A percentile compares a stretch with the other conserved stretches of the same genome.
Evolutionary conservation across 2,113 vertebrate species (phyloP).

Genomic region (Dunckerocampus dactyliophorus): DNA sequence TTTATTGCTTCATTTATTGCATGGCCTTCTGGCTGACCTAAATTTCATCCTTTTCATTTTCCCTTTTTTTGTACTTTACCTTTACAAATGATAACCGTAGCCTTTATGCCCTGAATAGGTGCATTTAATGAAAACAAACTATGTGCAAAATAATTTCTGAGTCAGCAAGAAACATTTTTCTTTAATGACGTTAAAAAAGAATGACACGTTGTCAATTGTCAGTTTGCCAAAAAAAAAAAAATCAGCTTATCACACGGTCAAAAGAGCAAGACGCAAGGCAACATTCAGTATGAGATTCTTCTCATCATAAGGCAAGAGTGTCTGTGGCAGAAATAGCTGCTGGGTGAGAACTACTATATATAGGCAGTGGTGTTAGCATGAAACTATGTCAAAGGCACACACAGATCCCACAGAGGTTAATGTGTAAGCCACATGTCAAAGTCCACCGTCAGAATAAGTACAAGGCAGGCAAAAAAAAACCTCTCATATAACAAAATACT

Average conservation of each 20-base stretch:
- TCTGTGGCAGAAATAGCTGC: constrained; percentile 45
- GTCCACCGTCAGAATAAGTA: neutral
- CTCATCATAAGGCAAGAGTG: constrained; percentile 26
- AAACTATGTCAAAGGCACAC: constrained; percentile 31
- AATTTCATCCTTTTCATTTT: constrained; percentile 5
- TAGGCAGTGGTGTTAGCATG: constrained; percentile 31
- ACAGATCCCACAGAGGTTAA: constrained; percentile 28
- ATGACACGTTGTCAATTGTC: neutral
- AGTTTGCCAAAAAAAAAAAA: neutral
- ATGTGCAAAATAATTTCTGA: neutral
- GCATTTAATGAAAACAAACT: neutral
- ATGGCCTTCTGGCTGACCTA: constrained; percentile 26
- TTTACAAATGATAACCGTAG: neutral
- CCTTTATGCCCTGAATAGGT: neutral
- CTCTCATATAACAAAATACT: neutral
- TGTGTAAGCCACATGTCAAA: constrained; percentile 1
- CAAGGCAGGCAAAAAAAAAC: constrained; percentile 5
- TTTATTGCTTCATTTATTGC: constrained; percentile 38
- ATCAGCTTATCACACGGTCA: neutral
- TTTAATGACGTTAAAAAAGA: constrained; percentile 28
- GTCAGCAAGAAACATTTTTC: neutral
- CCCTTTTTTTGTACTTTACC: neutral
- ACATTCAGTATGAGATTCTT: constrained; percentile 16
- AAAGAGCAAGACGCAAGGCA: constrained; percentile 6
- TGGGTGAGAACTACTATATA: constrained; percentile 52